These are phyloP conservation scores for Pelosia muscerda DNA, from an alignment of 2,888 invertebrate species.

Conservation along the genomic window DNA sequence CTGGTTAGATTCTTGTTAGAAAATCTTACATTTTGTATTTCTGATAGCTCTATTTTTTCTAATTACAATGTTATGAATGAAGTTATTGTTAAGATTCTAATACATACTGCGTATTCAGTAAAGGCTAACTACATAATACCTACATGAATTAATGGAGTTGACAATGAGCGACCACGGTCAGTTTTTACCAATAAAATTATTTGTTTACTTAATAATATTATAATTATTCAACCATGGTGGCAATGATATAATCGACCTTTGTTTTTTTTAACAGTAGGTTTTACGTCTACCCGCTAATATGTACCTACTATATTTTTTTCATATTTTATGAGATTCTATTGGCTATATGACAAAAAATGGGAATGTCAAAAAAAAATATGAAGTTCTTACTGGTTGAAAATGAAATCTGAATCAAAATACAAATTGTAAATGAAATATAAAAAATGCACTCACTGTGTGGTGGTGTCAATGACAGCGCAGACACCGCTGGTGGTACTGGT, in stretches of 20 bases:
- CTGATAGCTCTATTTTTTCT: no score
- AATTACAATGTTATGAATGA: neutral
- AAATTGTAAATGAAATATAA: constrained; percentile 2
- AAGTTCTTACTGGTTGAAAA: neutral
- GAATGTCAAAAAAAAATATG: neutral
- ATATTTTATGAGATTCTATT: neutral
- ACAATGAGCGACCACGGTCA: constrained; percentile 78
- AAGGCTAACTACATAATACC: neutral
- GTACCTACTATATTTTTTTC: neutral
- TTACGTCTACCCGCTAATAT: constrained; percentile 40
- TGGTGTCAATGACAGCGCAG: constrained; percentile 92
- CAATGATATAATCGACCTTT: constrained; percentile 77
- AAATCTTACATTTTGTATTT: neutral
- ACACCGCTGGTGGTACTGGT: constrained; percentile 89
- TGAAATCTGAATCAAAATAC: neutral
- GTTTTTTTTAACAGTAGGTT: constrained; percentile 55
- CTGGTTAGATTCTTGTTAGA: constrained; percentile 38
- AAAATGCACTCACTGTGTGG: constrained; percentile 90
- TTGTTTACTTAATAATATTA: constrained; percentile 60
- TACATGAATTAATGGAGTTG: constrained; percentile 54
- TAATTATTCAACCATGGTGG: constrained; percentile 78
- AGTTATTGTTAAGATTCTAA: no score
- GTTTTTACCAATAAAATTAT: constrained; percentile 70
- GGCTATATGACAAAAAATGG: neutral
- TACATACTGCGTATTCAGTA: no score